phyloP scores from a whole-genome alignment of 2,113 vertebrate genomes.

The Tenebrosternarchus preto region DNA sequence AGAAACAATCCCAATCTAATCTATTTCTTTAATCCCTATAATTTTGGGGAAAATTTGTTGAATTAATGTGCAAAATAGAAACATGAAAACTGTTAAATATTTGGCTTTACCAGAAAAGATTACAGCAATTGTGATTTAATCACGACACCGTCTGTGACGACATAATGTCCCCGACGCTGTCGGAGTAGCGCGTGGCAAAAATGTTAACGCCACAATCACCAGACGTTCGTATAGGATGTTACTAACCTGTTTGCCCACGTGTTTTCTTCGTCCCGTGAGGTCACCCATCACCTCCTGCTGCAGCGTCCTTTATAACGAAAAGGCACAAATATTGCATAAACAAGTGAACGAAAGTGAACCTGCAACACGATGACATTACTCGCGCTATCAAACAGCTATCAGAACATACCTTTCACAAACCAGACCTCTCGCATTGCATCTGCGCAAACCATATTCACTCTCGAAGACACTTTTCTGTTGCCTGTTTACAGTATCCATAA shows the following conservation, averaged over 20 bases:
- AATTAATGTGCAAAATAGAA: no score
- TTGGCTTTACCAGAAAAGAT: no score
- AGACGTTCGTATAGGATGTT: background rate
- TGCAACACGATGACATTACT: background rate
- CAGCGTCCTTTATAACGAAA: background rate
- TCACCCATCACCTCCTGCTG: background rate
- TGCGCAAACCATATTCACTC: conserved; percentile 25
- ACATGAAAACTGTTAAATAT: no score
- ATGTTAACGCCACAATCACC: background rate
- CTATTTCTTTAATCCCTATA: no score
- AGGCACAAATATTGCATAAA: background rate
- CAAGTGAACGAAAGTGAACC: background rate
- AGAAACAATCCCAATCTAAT: background rate
- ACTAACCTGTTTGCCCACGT: background rate
- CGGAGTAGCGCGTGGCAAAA: background rate
- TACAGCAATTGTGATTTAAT: background rate
- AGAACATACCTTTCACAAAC: background rate
- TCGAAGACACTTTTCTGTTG: conserved; percentile 1
- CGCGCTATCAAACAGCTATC: background rate
- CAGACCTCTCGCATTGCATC: background rate
- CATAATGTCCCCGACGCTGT: background rate
- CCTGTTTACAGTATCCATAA: conserved; percentile 35
- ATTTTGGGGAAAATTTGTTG: no score
- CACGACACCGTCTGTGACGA: background rate
- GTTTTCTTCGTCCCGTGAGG: background rate